These are phyloP conservation scores for Lysiphlebus fabarum DNA, from an alignment of 1,140 invertebrate species.

Conservation along the genomic window DNA sequence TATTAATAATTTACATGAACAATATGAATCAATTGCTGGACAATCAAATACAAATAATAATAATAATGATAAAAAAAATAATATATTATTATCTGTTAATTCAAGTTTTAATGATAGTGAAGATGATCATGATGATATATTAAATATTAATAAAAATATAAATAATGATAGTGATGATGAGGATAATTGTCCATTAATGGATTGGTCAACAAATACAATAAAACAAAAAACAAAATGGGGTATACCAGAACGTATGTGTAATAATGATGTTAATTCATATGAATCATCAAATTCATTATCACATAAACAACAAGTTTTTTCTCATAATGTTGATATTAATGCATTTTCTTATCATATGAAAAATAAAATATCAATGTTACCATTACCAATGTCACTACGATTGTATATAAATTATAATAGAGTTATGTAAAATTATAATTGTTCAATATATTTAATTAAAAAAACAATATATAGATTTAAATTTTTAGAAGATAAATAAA, in stretches of 20 bases:
- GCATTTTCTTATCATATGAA: conserved; percentile 50
- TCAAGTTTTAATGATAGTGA: not conserved
- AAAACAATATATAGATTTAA: not conserved
- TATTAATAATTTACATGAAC: no score
- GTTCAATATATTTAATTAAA: conserved; percentile 12
- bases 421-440: conserved; percentile 35
- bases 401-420: conserved; percentile 59
- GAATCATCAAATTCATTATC: not conserved
- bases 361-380: conserved; percentile 56
- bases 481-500: not conserved
- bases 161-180: not conserved
- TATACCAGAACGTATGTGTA: not conserved
- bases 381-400: conserved; percentile 58
- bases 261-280: not conserved
- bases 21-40: no score
- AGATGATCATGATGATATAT: not conserved
- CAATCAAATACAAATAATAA: not conserved
- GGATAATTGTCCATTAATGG: not conserved
- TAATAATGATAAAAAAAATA: not conserved
- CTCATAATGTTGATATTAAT: conserved; percentile 32
- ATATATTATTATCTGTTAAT: not conserved
- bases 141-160: not conserved
- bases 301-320: conserved; percentile 6
- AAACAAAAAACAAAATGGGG: not conserved
- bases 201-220: not conserved